Evolutionary conservation across 2,888 invertebrate species (phyloP).

Genomic region (Gasteruption jaculator): DNA sequence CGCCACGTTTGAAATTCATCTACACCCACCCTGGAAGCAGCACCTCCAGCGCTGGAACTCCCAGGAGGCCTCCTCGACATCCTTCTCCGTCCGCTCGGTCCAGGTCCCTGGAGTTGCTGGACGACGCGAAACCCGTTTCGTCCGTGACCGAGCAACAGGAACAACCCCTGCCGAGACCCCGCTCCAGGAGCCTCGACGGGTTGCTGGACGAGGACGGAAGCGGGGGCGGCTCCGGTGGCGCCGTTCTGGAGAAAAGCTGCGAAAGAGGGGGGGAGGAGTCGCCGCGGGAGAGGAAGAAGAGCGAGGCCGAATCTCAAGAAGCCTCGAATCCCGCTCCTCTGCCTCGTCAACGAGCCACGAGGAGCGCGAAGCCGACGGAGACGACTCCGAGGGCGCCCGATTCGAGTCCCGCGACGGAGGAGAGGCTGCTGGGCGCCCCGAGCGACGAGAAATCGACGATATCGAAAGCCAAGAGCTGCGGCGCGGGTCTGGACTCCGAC

Average conservation of each 20-base stretch:
- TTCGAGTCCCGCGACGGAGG: no score
- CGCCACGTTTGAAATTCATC: slow-evolving; percentile 39
- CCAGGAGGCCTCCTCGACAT: slow-evolving; percentile 49
- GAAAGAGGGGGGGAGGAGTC: slow-evolving; percentile 11
- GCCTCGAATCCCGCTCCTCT: not conserved
- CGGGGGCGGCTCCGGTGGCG: no score
- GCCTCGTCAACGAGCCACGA: slow-evolving; percentile 5
- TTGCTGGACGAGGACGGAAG: slow-evolving; percentile 57
- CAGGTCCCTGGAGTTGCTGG: slow-evolving; percentile 32
- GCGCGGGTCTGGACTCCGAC: slow-evolving; percentile 41
- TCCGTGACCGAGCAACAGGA: slow-evolving; percentile 25
- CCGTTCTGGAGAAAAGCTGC: slow-evolving; percentile 37
- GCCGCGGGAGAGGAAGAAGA: no score
- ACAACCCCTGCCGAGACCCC: slow-evolving; percentile 49
- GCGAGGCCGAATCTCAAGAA: not conserved
- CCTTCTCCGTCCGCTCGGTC: slow-evolving; percentile 45
- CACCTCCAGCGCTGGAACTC: slow-evolving; percentile 41
- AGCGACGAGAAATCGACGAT: slow-evolving; percentile 29
- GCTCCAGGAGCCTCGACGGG: slow-evolving; percentile 64
- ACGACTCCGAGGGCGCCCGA: not conserved
- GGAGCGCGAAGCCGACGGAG: not conserved
- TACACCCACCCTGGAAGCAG: slow-evolving; percentile 45
- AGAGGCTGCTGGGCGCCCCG: slow-evolving; percentile 22
- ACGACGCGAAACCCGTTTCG: slow-evolving; percentile 24
- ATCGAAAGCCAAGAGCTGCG: slow-evolving; percentile 43